Evolutionary conservation across 2,888 invertebrate genomes (phyloP), one percentile per base, ranked within the genome.

Genomic region (Lysandra coridon): DNA sequence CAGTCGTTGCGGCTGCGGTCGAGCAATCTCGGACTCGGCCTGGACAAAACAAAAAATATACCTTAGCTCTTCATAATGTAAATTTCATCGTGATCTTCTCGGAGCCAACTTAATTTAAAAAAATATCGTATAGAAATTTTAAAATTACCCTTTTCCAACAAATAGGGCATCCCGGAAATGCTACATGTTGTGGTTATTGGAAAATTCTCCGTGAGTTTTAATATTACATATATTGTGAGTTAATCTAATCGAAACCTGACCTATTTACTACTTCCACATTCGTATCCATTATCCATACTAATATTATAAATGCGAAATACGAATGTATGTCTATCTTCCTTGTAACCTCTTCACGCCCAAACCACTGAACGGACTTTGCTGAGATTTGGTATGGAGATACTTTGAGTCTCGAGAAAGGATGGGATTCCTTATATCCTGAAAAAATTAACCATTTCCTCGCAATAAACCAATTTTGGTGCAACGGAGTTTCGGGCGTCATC

Each of bases 1-100:
- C 84, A 96, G 92, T 23, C 95, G 94, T 89, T 95, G 88, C 4
- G 88, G 87, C 80, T 90, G 90, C 17, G 85, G 84, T 7, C 77
- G 79, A 57, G 82, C 84, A 60, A 88, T 49, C 23, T 86, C 88
- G 4, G 91, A 87, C 80, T 92, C 90, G 81, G 93, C 93, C 94
- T 94, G 82, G n/a, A 10, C 44, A 74, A 69, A 69, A 4, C 33
- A 69, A 37, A 69, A 37, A 33, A 1, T 14, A 0, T 37, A 2
- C 14, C 7, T 69, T 33, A 69, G 12, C 2, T 14, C 4, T 62
- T 49, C 2, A 49, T 2, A 62, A 3, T 23, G 2, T 23, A 60
- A 49, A 49, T 53, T 53, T 53, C 14, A 57, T 14, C 57, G 17
- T 57, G 17, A 1, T 57, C 57, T 57, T 57, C 57, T 57, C 17